These are phyloP conservation scores for Coccyzus lansbergi DNA, from an alignment of 2,797 vertebrate genomes.

Conservation along the genomic window DNA sequence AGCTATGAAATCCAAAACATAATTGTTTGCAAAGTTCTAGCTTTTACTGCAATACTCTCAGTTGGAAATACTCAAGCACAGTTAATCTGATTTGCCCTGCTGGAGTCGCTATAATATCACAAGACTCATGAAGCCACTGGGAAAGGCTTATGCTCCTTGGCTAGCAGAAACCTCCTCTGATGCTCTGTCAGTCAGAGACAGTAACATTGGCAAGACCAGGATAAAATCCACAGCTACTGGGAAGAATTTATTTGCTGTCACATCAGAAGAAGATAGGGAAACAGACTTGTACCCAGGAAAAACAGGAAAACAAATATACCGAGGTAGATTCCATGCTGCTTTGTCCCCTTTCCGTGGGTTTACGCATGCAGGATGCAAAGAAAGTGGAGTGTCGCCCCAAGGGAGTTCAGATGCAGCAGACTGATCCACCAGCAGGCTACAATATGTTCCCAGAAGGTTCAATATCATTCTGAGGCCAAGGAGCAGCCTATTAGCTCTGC, in stretches of 20 bases:
- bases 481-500: conserved; percentile 62
- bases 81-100: not conserved
- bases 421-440: conserved; percentile 51
- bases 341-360: not conserved
- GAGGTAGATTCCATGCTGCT: not conserved
- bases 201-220: not conserved
- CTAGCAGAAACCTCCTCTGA: not conserved
- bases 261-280: not conserved
- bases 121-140: not conserved
- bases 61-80: not conserved
- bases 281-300: not conserved
- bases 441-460: conserved; percentile 55
- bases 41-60: not conserved
- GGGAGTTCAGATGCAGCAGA: conserved; percentile 40
- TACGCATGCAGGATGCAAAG: not conserved
- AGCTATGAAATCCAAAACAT: not conserved
- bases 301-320: not conserved
- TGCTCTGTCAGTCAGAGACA: not conserved
- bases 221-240: not conserved
- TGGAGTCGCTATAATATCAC: not conserved
- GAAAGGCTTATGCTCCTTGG: not conserved
- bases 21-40: not conserved
- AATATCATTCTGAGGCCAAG: conserved; percentile 33
- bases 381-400: not conserved
- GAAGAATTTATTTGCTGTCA: not conserved